Percentiles rank a stretch among this genome's conserved stretches.
Conservation (phyloP, 2,797 vertebrate genomes). For the Catharus ustulatus region DNA sequence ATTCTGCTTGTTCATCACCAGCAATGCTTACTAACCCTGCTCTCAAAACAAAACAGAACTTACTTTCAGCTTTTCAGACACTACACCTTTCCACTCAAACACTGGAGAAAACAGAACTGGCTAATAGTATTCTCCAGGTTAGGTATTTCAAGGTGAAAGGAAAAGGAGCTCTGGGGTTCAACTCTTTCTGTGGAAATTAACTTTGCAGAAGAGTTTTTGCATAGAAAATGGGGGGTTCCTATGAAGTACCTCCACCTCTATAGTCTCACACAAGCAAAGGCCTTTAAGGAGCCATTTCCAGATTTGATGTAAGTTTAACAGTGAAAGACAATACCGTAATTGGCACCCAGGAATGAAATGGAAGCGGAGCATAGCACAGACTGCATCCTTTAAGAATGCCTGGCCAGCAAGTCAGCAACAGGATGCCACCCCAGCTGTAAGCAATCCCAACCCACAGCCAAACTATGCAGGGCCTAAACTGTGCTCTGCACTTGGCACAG, state of each 20-base stretch:
- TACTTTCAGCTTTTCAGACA: neutral
- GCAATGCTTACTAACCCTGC: neutral
- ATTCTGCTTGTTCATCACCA: neutral
- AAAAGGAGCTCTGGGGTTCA: neutral
- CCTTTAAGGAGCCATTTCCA: neutral
- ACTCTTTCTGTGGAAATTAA: neutral
- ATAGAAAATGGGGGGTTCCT: neutral
- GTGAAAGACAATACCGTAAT: neutral
- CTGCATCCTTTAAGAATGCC: neutral
- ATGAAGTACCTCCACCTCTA: neutral
- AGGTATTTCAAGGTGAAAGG: neutral
- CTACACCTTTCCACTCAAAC: neutral
- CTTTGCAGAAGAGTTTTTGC: neutral
- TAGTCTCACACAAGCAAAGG: neutral
- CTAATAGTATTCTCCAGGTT: neutral
- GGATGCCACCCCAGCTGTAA: neutral
- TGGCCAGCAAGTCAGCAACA: neutral
- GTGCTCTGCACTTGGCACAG: conserved; percentile 1
- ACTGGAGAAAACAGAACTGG: neutral
- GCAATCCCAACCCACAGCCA: neutral
- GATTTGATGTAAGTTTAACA: rapidly evolving
- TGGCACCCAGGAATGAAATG: neutral
- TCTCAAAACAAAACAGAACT: neutral
- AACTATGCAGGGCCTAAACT: neutral
- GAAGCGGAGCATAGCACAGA: neutral